Evolutionary conservation across 2,797 vertebrate species (phyloP).

Genomic region (Antrozous pallidus): DNA sequence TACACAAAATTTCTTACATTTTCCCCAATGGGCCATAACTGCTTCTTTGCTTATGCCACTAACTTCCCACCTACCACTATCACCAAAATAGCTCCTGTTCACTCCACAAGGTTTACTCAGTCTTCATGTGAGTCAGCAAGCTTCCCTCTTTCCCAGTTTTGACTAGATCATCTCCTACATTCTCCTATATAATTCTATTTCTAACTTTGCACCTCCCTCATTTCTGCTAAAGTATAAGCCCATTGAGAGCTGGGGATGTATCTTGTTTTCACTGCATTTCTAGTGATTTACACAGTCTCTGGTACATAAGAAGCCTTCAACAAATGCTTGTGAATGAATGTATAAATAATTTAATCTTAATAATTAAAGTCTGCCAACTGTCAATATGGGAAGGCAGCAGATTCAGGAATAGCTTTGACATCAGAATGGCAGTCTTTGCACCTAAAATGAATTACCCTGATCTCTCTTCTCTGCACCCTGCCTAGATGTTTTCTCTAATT

Average conservation of each 20-base stretch:
- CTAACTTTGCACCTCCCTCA: background rate
- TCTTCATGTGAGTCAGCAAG: background rate
- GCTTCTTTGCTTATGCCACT: background rate
- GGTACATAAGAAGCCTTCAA: background rate
- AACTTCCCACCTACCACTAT: background rate
- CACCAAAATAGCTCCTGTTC: background rate
- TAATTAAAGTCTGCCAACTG: background rate
- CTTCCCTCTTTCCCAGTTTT: background rate
- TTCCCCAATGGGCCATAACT: background rate
- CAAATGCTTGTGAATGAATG: background rate
- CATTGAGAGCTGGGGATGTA: background rate
- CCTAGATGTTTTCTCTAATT: background rate
- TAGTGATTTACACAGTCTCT: background rate
- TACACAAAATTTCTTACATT: background rate
- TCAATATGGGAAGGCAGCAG: background rate
- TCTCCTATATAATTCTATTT: background rate
- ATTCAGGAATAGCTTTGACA: background rate
- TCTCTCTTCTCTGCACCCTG: background rate
- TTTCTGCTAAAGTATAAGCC: background rate
- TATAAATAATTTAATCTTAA: background rate
- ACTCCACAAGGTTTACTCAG: background rate
- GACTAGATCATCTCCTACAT: background rate
- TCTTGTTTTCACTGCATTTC: background rate
- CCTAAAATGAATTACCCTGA: background rate
- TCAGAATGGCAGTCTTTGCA: background rate